Percentiles rank a stretch among this genome's conserved stretches.
Conservation (phyloP, 2,888 invertebrate genomes). For the Scotopteryx bipunctaria region DNA sequence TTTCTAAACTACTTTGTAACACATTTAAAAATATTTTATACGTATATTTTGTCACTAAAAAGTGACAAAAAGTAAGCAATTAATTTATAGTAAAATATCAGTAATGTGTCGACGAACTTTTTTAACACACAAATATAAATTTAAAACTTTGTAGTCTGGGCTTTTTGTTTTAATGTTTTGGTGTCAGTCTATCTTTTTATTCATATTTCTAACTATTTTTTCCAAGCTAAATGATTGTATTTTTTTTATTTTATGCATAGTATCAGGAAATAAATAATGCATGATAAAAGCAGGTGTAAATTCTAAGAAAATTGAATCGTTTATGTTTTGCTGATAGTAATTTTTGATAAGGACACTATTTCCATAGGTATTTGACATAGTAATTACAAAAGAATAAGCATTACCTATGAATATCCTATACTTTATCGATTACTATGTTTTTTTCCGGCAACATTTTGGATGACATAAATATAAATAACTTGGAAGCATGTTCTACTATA, state of each 20-base stretch:
- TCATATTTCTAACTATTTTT: no score
- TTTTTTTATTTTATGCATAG: constrained; percentile 6
- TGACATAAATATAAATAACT: constrained; percentile 2
- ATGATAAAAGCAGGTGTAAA: constrained; percentile 26
- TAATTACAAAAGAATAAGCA: no score
- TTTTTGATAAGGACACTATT: constrained; percentile 16
- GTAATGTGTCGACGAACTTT: no score
- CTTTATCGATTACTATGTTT: background rate
- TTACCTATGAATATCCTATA: no score
- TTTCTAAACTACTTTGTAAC: constrained; percentile 18
- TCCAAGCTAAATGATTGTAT: constrained; percentile 7
- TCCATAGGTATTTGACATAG: constrained; percentile 1
- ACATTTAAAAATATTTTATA: no score
- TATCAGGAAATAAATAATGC: constrained; percentile 5
- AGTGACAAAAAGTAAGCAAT: no score
- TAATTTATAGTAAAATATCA: no score
- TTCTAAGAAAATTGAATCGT: constrained; percentile 28
- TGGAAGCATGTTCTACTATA: constrained; percentile 32
- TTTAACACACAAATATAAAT: no score
- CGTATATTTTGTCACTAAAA: no score
- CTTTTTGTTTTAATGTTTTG: no score
- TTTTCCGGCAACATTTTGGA: constrained; percentile 40
- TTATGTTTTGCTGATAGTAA: constrained; percentile 24
- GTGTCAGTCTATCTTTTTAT: no score
- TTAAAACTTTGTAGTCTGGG: no score